phyloP scores from a whole-genome alignment of 2,113 vertebrate genomes.

The Mesembrinibis cayennensis region DNA sequence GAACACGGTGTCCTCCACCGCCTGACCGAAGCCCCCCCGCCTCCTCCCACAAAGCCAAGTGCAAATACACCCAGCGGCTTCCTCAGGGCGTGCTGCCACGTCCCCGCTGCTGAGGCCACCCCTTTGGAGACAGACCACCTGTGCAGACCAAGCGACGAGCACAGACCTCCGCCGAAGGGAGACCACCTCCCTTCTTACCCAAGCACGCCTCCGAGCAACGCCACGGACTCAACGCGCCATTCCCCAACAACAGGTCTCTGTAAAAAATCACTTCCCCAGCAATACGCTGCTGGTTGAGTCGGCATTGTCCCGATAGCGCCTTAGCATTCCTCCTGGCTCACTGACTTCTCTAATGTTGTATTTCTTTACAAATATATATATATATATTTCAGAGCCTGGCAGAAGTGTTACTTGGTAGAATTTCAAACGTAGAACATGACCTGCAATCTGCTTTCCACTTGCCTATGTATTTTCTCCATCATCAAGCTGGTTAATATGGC shows the following conservation, averaged over 20 bases:
- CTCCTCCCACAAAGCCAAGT: background rate
- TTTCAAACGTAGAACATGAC: background rate
- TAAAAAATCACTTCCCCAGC: background rate
- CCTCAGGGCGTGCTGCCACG: accelerated
- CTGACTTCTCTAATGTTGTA: background rate
- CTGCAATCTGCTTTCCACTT: background rate
- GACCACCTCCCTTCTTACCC: background rate
- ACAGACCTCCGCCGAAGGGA: accelerated
- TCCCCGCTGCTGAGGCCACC: background rate
- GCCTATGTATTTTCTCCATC: background rate
- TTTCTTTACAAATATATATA: background rate
- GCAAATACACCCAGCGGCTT: accelerated
- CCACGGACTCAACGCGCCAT: accelerated
- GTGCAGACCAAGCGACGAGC: accelerated
- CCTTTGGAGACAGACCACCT: no score
- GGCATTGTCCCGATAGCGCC: accelerated
- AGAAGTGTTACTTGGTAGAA: background rate
- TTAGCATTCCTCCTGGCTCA: background rate
- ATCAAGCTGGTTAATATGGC: accelerated
- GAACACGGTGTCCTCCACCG: accelerated
- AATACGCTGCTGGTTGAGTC: accelerated
- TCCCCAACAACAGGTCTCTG: background rate
- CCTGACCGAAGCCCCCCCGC: background rate
- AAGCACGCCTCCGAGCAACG: background rate
- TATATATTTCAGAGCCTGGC: background rate